phyloP scores from a whole-genome alignment of 2,113 vertebrate species.

The Pluvialis apricaria region DNA sequence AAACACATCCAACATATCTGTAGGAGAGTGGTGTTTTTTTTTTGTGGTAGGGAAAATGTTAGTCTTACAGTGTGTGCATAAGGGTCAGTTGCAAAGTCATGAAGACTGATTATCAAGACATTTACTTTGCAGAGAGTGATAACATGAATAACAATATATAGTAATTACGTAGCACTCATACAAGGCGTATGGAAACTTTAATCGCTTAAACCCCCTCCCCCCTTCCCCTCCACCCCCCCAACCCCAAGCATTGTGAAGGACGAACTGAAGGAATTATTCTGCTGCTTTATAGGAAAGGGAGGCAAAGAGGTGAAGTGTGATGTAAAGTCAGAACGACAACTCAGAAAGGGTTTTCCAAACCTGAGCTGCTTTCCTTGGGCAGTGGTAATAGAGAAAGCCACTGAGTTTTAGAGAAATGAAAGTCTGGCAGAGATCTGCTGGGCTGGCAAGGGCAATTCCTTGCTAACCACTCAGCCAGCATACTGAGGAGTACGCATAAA shows the following conservation, averaged over 20 bases:
- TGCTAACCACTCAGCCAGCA: background rate
- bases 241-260: background rate
- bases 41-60: background rate
- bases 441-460: background rate
- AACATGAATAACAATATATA: background rate
- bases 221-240: background rate
- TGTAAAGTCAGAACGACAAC: background rate
- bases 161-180: background rate
- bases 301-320: background rate
- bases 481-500: slow-evolving; percentile 16
- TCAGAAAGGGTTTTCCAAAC: slow-evolving; percentile 24
- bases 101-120: background rate
- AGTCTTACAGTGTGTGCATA: background rate
- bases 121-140: background rate
- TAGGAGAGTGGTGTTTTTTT: background rate
- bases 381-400: background rate
- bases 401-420: background rate
- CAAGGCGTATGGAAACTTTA: background rate
- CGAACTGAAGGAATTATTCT: background rate
- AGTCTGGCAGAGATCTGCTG: background rate
- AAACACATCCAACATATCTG: background rate
- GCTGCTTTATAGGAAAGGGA: background rate
- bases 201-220: background rate
- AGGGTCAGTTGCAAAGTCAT: background rate
- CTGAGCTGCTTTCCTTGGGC: background rate